Evolutionary conservation across 2,797 vertebrate species (phyloP).

Genomic region (Pangasius sanitwongsei): DNA sequence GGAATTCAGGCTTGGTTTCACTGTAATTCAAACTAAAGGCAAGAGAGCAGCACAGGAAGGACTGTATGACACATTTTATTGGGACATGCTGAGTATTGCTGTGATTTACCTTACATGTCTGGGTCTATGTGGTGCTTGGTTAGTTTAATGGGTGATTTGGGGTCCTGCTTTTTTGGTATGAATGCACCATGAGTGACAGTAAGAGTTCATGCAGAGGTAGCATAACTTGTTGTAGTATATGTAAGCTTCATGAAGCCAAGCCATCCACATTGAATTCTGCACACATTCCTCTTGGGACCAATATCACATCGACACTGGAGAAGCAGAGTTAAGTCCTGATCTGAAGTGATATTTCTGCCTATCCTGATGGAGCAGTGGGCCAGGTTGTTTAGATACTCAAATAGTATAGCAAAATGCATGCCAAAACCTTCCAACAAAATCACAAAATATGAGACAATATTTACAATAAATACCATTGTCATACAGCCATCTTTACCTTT

Average conservation of each 20-base stretch:
- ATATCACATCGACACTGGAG: neutral
- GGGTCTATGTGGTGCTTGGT: neutral
- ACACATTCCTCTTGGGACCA: conserved; percentile 19
- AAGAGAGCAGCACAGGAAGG: neutral
- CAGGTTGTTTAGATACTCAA: conserved; percentile 16
- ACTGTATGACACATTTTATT: neutral
- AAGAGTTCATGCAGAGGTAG: conserved; percentile 32
- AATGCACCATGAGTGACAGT: conserved; percentile 27
- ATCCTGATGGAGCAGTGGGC: neutral
- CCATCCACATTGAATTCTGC: conserved; percentile 25
- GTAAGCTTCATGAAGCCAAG: conserved; percentile 17
- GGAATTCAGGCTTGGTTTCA: conserved; percentile 16
- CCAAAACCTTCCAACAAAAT: neutral
- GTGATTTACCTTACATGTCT: conserved; percentile 7
- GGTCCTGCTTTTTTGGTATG: conserved; percentile 10
- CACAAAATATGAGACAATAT: neutral
- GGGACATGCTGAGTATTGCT: neutral
- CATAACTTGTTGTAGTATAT: conserved; percentile 6
- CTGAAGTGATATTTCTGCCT: conserved; percentile 10
- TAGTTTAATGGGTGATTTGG: conserved; percentile 3
- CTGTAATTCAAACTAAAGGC: conserved; percentile 10
- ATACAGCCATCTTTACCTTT: neutral
- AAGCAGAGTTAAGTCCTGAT: neutral
- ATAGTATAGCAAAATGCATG: neutral
- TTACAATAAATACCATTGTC: neutral